Percentiles rank a stretch among this genome's conserved stretches.
Evolutionary conservation across 2,113 vertebrate species (phyloP).

Genomic region (Orthochromis indermauri): DNA sequence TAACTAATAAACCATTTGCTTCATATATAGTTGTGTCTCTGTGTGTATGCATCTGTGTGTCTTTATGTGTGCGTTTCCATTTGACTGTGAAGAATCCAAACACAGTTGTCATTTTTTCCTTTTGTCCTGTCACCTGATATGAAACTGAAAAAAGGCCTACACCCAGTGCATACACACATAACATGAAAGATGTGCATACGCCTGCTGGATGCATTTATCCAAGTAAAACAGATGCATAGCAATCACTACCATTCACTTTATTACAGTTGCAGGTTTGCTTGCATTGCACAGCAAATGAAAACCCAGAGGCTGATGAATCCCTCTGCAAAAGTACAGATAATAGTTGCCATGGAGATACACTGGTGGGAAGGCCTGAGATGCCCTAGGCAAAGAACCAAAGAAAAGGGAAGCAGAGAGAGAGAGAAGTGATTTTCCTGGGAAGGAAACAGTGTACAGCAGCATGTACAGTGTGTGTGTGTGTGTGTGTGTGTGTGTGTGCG

Average conservation of each 20-base stretch:
- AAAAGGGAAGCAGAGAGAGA: neutral
- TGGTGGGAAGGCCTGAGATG: slow-evolving; percentile 45
- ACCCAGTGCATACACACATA: neutral
- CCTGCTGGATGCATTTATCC: neutral
- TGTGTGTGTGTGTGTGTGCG: neutral
- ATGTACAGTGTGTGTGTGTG: neutral
- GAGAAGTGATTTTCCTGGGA: slow-evolving; percentile 28
- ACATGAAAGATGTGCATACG: neutral
- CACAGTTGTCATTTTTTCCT: neutral
- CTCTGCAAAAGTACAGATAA: slow-evolving; percentile 47
- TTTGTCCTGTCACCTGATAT: fast-evolving
- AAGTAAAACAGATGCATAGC: neutral
- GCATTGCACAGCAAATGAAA: slow-evolving; percentile 7
- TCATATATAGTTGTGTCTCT: neutral
- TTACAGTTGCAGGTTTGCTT: neutral
- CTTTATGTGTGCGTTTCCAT: neutral
- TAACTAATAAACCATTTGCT: neutral
- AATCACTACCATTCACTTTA: neutral
- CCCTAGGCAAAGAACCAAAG: slow-evolving; percentile 7
- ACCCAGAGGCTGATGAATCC: slow-evolving; percentile 23
- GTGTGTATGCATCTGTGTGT: neutral
- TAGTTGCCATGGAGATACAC: slow-evolving; percentile 62
- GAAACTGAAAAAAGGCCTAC: neutral
- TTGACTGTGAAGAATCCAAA: neutral
- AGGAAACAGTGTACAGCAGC: neutral